phyloP scores from a whole-genome alignment of 2,888 invertebrate genomes.

The Muscina levida region DNA sequence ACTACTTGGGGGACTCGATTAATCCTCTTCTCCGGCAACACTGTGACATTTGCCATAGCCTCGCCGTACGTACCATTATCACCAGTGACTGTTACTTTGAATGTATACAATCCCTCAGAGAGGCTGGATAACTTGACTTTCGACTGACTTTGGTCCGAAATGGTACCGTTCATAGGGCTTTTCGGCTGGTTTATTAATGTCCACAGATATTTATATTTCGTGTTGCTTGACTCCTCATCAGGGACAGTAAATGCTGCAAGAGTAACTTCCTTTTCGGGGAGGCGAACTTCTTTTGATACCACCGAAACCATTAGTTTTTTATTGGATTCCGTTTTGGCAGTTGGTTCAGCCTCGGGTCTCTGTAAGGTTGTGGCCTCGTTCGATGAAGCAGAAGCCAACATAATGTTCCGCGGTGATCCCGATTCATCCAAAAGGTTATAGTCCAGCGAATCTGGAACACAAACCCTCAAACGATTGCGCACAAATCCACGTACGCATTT shows the following conservation, averaged over 20 bases:
- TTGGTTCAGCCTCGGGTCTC: slow-evolving; percentile 51
- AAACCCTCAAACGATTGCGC: slow-evolving; percentile 80
- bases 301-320: slow-evolving; percentile 88
- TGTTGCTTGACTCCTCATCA: slow-evolving; percentile 85
- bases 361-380: slow-evolving; percentile 53
- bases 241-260: slow-evolving; percentile 91
- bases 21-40: slow-evolving; percentile 89
- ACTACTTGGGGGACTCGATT: slow-evolving; percentile 92
- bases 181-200: slow-evolving; percentile 91
- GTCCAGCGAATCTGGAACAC: slow-evolving; percentile 74
- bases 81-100: slow-evolving; percentile 91
- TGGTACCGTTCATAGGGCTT: slow-evolving; percentile 87
- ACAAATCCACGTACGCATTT: slow-evolving; percentile 85
- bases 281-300: slow-evolving; percentile 87
- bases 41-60: slow-evolving; percentile 93
- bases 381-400: slow-evolving; percentile 62
- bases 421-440: slow-evolving; percentile 70
- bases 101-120: slow-evolving; percentile 92
- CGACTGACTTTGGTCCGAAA: slow-evolving; percentile 91
- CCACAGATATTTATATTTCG: slow-evolving; percentile 94
- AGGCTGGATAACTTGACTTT: slow-evolving; percentile 91
- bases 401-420: slow-evolving; percentile 67
- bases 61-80: slow-evolving; percentile 87
- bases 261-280: slow-evolving; percentile 92
- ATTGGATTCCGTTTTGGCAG: slow-evolving; percentile 79